phyloP scores from a whole-genome alignment of 2,113 vertebrate species.

The Podilymbus podiceps region DNA sequence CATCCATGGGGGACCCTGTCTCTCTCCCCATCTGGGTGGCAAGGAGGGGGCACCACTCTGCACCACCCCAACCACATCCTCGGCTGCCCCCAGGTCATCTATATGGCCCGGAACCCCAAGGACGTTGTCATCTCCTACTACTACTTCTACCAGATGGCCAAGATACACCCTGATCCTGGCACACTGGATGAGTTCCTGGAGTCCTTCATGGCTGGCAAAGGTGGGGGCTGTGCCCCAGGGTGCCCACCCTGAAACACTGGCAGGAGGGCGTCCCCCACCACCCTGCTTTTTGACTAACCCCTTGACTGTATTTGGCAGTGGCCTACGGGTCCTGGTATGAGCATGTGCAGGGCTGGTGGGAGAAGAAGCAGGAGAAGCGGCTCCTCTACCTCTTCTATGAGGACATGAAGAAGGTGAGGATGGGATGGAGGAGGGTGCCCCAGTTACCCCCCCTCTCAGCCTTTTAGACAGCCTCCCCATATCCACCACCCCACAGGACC shows the following conservation, averaged over 20 bases:
- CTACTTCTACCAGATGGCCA: slow-evolving; percentile 80
- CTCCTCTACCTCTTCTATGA: slow-evolving; percentile 85
- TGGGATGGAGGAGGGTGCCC: background rate
- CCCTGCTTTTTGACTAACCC: background rate
- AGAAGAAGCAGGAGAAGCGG: slow-evolving; percentile 74
- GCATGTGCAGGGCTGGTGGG: slow-evolving; percentile 81
- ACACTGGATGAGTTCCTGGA: slow-evolving; percentile 74
- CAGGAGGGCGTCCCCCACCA: fast-evolving
- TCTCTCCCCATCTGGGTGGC: background rate
- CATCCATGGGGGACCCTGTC: fast-evolving
- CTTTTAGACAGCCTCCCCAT: background rate
- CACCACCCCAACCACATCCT: background rate
- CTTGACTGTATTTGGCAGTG: slow-evolving; percentile 30
- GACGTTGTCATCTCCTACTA: slow-evolving; percentile 78
- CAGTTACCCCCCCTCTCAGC: fast-evolving
- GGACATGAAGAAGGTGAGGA: slow-evolving; percentile 81
- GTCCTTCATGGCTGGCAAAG: slow-evolving; percentile 74
- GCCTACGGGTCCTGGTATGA: slow-evolving; percentile 82
- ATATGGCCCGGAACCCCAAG: slow-evolving; percentile 78
- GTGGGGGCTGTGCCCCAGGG: background rate
- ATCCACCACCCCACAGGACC: slow-evolving; percentile 44
- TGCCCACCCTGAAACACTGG: background rate
- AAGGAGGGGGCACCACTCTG: background rate
- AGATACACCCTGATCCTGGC: slow-evolving; percentile 69
- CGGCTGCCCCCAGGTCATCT: slow-evolving; percentile 69